Evolutionary conservation across 2,888 invertebrate species (phyloP), one percentile per base, ranked within the genome.

Genomic region (Mactromeris polynyma): DNA sequence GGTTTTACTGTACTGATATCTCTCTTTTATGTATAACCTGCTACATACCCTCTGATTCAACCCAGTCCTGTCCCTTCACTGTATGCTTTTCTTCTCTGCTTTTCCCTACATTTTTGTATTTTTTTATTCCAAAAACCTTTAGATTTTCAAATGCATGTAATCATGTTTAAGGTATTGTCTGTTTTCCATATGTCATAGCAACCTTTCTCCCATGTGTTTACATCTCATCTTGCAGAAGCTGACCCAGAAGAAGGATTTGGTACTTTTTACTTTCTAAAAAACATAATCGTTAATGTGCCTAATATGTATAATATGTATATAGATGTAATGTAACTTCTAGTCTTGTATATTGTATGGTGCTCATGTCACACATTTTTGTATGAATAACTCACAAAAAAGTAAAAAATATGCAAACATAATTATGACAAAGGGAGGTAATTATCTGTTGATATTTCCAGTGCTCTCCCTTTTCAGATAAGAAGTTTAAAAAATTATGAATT

Each of bases 201-300:
- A 26, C 26, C 69, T 21, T 33, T 64, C 9, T 73, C 26, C 73
- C 36, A 73, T 36, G 33, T 36, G 19, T 64, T n/a, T 73, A 7
- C 19, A 33, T 73, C 73, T 73, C 73, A 38, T 77, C 26, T 86
- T 86, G 40, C 86, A 86, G 86, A 82, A 19, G 42, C 73, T 42
- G 85, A 58, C 33, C 80, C 86, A 0, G 80, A 86, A 38, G 90
- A 91, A 89, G 93, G 93, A 89, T 93, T 90, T 85, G 93, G 93
- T 93, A 93, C 92, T 51, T 83, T 69, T 82, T 54, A 58, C 73
- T 36, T 36, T 73, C 33, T 73, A 36, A 36, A 9, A 69, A 33
- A 31, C 17, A 73, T 73, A 69, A 19, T 11, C 19, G 26, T 36
- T 73, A 73, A 73, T 73, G 19, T 73, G 19, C 19, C 73, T 73